phyloP scores from a whole-genome alignment of 2,113 vertebrate species.

The Silurus glanis region DNA sequence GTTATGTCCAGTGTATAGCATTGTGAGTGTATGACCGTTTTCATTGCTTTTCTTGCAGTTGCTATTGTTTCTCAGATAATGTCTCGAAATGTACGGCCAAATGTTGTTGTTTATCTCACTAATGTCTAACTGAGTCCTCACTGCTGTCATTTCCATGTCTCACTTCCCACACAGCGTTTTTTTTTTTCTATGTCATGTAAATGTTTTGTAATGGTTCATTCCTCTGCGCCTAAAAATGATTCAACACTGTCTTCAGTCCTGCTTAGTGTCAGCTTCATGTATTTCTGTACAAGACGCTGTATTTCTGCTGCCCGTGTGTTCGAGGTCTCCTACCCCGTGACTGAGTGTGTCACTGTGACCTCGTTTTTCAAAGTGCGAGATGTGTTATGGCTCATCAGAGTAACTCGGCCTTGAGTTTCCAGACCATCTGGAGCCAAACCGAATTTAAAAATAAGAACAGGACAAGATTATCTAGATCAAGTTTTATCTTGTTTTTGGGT shows the following conservation, averaged over 20 bases:
- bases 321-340: conserved; percentile 23
- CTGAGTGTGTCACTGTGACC: conserved; percentile 46
- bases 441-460: not conserved
- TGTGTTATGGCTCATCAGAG: conserved; percentile 35
- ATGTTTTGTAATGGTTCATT: conserved; percentile 6
- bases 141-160: not conserved
- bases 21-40: not conserved
- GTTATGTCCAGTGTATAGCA: not conserved
- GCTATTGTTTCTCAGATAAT: conserved; percentile 8
- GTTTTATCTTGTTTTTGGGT: not conserved
- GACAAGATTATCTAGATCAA: not conserved
- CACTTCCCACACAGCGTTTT: conserved; percentile 15
- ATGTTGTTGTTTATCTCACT: conserved; percentile 30
- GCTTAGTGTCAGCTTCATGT: not conserved
- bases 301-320: not conserved
- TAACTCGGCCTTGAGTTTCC: conserved; percentile 36
- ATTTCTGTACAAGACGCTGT: not conserved
- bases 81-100: conserved; percentile 1
- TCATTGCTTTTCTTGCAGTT: not conserved
- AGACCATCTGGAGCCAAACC: conserved; percentile 20
- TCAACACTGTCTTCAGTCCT: not conserved
- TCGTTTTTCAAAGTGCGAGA: conserved; percentile 40
- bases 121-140: not conserved
- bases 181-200: not conserved
- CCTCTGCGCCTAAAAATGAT: not conserved